Evolutionary conservation across 2,888 invertebrate genomes (phyloP), one percentile per base, ranked within the genome.

Genomic region (Cremastinae sp.): DNA sequence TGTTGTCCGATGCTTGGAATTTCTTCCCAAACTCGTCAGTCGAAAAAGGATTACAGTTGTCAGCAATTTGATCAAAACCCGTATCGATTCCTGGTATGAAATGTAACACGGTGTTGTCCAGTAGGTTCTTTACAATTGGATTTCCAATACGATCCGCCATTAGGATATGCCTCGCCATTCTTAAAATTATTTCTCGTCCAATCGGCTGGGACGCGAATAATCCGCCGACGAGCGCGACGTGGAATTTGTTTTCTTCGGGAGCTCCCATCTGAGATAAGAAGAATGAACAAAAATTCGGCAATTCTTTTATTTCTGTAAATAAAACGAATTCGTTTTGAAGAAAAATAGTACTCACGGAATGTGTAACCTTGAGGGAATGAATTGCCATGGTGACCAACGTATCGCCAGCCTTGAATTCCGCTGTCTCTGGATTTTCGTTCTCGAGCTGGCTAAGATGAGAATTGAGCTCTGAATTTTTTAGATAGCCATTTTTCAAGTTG

Each of bases 141-240:
- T 97, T 94, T 22, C 93, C 93, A 64, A 93, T 91, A 51, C 91
- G 90, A 86, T 94, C 93, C 0, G 96, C 97, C 64, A 92, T 93
- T 20, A 95, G 89, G 16, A 98, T 90, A 90, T 98, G 97, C 0
- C 96, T 92, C 0, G 95, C 95, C 81, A 98, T 92, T 89, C 97
- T 94, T 0, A 97, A 85, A 0, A 95, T 90, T 74, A 98, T 91
- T 90, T 98, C 98, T 65, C 97, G 93, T 0, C 97, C 97, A 12
- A 96, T 90, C 0, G 96, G 96, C 85, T 97, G 95, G 0, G 95
- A 93, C 0, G 93, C 94, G 86, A 94, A 96, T 61, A 97, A 89
- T 64, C 96, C 96, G 76, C 97, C 97, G 28, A 96, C 90, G n/a
- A 98, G 88, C 0, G 95, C 94, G 12, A 98, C 92, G 85, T 96